Conservation (phyloP, 2,888 invertebrate species). For the Dorcus hopei region DNA sequence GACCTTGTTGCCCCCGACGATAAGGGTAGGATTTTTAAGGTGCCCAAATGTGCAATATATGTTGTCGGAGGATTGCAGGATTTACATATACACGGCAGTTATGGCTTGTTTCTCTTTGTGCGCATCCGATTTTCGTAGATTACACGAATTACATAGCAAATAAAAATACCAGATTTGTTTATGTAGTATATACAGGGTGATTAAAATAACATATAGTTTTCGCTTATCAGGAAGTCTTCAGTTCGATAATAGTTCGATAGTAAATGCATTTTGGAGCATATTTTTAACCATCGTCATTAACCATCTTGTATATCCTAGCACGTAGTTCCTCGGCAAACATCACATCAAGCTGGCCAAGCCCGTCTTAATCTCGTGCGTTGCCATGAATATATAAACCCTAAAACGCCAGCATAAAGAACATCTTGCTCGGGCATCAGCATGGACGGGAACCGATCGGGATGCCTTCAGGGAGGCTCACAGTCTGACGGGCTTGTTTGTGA, state of each 20-base stretch:
- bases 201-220: too few relatives aligned
- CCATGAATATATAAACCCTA: constrained; percentile 45
- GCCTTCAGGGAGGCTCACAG: constrained; percentile 4
- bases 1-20: constrained; percentile 30
- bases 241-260: too few relatives aligned
- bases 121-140: background rate
- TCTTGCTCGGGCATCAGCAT: constrained; percentile 25
- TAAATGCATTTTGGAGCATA: too few relatives aligned
- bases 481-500: constrained; percentile 33
- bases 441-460: constrained; percentile 5
- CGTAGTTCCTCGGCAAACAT: constrained; percentile 34
- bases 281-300: background rate
- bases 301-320: background rate
- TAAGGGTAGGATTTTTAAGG: constrained; percentile 36
- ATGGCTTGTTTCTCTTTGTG: constrained; percentile 35
- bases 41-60: constrained; percentile 46
- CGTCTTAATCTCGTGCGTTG: constrained; percentile 47
- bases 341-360: constrained; percentile 36
- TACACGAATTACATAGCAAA: background rate
- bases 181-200: too few relatives aligned
- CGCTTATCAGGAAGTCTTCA: too few relatives aligned
- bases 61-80: constrained; percentile 37
- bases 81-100: constrained; percentile 49
- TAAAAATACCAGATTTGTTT: too few relatives aligned
- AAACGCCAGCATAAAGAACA: constrained; percentile 37